Evolutionary conservation across 23 tunicate species (phyloP), one percentile per base, ranked within the genome.

Genomic region (Halocynthia roretzi): DNA sequence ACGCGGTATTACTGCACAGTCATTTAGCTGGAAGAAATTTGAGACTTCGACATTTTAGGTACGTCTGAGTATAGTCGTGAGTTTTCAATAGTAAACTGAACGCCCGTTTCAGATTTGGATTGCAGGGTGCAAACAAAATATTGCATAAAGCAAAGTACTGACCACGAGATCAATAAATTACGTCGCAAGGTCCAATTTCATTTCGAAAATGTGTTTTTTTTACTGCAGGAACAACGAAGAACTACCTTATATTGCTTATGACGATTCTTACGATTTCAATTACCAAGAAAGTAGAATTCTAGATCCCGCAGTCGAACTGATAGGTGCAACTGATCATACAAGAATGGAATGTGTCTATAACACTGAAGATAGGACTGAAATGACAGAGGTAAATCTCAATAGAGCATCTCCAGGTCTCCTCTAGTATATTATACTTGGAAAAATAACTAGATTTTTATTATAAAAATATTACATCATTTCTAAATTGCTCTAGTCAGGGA

Each of bases 181-280:
- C 71, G 2, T 18, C 22, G 19, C 22, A 18, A n/a, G 17, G 64
- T 60, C 64, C n/a, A 1, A 15, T 15, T 15, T 4, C 17, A 60
- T n/a, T 0, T 60, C 53, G 58, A 10, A 12, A 19, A 15, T 8
- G n/a, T n/a, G n/a, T n/a, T n/a, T n/a, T n/a, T n/a, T 50, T 51
- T 6, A 14, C 5, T 84, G 1, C 50, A 84, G 89, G 54, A 62
- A 62, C 44, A 69, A 67, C 48, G 52, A 8, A 17, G 89, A 84
- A 31, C 77, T 84, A 40, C 83, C 89, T 6, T 58, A 15, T 40
- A 7, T 84, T 0, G 78, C 54, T 22, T 62, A 77, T 52, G 89
- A 84, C 54, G 11, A 58, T 21, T 61, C 83, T 8, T 84, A 84
- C 72, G 83, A 84, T 62, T 84, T 84, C 53, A 84, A 84, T 57